Conservation (phyloP, 2,888 invertebrate genomes). For the Erannis defoliaria region DNA sequence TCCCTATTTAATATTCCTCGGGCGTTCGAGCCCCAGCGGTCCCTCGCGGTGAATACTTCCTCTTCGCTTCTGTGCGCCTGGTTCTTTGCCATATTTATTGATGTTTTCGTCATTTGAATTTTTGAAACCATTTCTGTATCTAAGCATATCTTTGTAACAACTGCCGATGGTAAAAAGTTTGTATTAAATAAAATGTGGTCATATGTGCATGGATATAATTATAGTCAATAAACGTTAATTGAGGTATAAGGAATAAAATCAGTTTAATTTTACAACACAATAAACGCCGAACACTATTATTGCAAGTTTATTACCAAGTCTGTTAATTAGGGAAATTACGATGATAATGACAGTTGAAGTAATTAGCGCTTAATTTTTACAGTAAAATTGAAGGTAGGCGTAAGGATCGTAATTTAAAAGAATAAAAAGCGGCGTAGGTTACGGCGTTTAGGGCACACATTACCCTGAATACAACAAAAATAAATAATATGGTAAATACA, state of each 20-base stretch:
- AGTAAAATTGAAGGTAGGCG: background rate
- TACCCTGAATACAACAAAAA: background rate
- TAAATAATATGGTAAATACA: no score
- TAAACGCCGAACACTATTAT: conserved; percentile 24
- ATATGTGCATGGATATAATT: conserved; percentile 19
- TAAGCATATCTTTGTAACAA: background rate
- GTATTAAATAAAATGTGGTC: background rate
- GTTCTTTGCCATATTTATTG: conserved; percentile 43
- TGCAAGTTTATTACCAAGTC: conserved; percentile 16
- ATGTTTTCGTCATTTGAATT: conserved; percentile 22
- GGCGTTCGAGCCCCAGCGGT: conserved; percentile 57
- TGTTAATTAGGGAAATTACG: conserved; percentile 25
- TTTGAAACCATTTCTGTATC: background rate
- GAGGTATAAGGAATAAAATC: conserved; percentile 28
- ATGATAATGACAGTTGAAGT: conserved; percentile 7
- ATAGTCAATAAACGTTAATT: conserved; percentile 28
- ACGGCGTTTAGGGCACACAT: background rate
- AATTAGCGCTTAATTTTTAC: conserved; percentile 7
- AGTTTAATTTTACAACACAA: conserved; percentile 31
- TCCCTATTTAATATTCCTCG: conserved; percentile 72
- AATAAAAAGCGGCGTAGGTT: background rate
- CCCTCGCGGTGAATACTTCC: conserved; percentile 58
- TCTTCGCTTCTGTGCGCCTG: conserved; percentile 52
- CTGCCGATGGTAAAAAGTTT: background rate
- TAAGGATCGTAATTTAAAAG: background rate